Conservation (phyloP, 2,797 vertebrate genomes). For the Tangara arthus region DNA sequence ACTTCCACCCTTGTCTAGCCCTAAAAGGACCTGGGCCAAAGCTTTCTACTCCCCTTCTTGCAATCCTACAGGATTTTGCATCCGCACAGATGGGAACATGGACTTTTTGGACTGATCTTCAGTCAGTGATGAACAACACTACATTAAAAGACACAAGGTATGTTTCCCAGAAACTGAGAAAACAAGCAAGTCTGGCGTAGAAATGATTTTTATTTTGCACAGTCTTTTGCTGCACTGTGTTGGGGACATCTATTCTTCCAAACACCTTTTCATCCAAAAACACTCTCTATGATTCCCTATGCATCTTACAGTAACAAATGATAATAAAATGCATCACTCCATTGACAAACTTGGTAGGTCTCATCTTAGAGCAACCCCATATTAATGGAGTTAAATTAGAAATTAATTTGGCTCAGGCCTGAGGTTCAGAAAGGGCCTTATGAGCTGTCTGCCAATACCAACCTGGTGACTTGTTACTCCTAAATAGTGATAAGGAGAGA, state of each 20-base stretch:
- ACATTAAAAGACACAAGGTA: background rate
- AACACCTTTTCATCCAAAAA: background rate
- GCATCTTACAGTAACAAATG: background rate
- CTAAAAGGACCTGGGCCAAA: background rate
- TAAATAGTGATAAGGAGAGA: background rate
- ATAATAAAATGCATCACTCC: background rate
- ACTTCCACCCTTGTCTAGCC: background rate
- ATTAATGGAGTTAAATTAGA: background rate
- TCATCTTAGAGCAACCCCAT: background rate
- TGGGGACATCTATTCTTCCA: background rate
- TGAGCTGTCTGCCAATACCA: background rate
- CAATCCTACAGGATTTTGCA: background rate
- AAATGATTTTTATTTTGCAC: background rate
- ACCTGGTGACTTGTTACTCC: background rate
- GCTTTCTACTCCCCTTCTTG: background rate
- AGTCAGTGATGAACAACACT: background rate
- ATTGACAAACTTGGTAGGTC: background rate
- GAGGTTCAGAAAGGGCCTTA: background rate
- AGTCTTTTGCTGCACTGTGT: background rate
- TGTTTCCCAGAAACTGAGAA: background rate
- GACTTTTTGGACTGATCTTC: background rate
- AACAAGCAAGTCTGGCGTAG: background rate
- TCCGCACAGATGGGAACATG: background rate
- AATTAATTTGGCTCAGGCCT: background rate
- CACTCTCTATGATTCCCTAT: background rate